Percentiles rank a stretch among this genome's conserved stretches.
These are phyloP conservation scores for Calyptommatus sinebrachiatus DNA, from an alignment of 2,113 vertebrate genomes.

Conservation along the genomic window DNA sequence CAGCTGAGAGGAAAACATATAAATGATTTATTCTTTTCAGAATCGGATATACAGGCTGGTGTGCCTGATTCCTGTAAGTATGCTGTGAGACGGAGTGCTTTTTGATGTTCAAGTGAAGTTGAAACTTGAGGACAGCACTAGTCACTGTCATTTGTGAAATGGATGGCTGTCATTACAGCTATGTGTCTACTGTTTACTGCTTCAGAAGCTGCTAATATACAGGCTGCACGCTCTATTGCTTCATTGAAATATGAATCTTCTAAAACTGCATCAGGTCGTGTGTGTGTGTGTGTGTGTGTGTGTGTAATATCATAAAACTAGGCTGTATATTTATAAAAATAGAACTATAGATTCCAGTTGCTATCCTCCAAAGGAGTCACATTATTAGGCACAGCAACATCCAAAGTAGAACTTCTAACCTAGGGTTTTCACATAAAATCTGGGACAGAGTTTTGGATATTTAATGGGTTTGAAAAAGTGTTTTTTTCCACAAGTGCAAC, in stretches of 20 bases:
- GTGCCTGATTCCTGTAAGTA: slow-evolving; percentile 39
- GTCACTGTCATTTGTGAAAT: slow-evolving; percentile 41
- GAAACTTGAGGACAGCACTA: slow-evolving; percentile 40
- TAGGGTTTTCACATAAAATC: background rate
- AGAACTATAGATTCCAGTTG: slow-evolving; percentile 53
- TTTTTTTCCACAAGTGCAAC: too few species aligned
- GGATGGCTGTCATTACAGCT: slow-evolving; percentile 48
- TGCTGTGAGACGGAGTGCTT: slow-evolving; percentile 50
- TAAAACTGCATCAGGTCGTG: slow-evolving; percentile 36
- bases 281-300: slow-evolving; percentile 57
- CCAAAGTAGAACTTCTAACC: slow-evolving; percentile 38
- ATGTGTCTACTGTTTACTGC: slow-evolving; percentile 44
- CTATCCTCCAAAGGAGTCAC: slow-evolving; percentile 42
- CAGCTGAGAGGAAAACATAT: slow-evolving; percentile 14
- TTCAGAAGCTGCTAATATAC: slow-evolving; percentile 59
- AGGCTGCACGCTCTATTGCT: slow-evolving; percentile 62
- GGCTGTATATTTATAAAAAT: slow-evolving; percentile 40
- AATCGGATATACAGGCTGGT: background rate
- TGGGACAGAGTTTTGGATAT: too few species aligned
- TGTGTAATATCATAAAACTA: slow-evolving; percentile 34
- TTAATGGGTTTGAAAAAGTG: too few species aligned
- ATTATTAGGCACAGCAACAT: slow-evolving; percentile 48
- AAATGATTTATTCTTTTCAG: slow-evolving; percentile 46
- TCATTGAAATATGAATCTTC: slow-evolving; percentile 59
- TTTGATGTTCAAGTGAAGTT: slow-evolving; percentile 52